Conservation (phyloP, 2,888 invertebrate species). For the Chloroclystis v-ata region DNA sequence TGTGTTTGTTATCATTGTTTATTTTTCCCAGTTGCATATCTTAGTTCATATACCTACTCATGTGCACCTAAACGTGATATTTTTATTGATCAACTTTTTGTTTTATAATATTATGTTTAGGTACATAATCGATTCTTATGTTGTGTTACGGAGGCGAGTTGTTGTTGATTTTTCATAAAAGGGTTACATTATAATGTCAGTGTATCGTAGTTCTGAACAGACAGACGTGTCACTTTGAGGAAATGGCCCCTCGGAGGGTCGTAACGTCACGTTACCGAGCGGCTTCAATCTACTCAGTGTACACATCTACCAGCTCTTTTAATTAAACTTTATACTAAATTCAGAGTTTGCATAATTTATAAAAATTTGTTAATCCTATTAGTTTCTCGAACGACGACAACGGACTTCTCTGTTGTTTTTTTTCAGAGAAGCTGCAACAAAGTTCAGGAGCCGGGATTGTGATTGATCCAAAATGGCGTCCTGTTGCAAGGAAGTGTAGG, state of each 20-base stretch:
- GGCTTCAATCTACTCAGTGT: background rate
- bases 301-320: slow-evolving; percentile 17
- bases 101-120: slow-evolving; percentile 1
- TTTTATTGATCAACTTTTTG: background rate
- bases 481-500: slow-evolving; percentile 37
- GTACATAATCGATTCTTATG: slow-evolving; percentile 22
- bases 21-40: slow-evolving; percentile 4
- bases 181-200: slow-evolving; percentile 25
- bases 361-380: slow-evolving; percentile 5
- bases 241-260: slow-evolving; percentile 30
- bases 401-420: slow-evolving; percentile 1
- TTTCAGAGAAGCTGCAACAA: slow-evolving; percentile 3
- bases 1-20: slow-evolving; percentile 5
- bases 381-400: slow-evolving; percentile 2
- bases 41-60: background rate
- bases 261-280: slow-evolving; percentile 17
- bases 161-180: slow-evolving; percentile 25
- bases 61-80: slow-evolving; percentile 5
- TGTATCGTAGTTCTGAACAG: slow-evolving; percentile 23
- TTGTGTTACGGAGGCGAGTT: slow-evolving; percentile 13
- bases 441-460: slow-evolving; percentile 14
- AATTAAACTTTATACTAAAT: slow-evolving; percentile 21
- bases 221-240: slow-evolving; percentile 31
- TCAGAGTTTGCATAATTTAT: slow-evolving; percentile 7
- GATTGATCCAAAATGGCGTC: slow-evolving; percentile 37